phyloP scores from a whole-genome alignment of 2,113 vertebrate species.

The Percina caprodes region DNA sequence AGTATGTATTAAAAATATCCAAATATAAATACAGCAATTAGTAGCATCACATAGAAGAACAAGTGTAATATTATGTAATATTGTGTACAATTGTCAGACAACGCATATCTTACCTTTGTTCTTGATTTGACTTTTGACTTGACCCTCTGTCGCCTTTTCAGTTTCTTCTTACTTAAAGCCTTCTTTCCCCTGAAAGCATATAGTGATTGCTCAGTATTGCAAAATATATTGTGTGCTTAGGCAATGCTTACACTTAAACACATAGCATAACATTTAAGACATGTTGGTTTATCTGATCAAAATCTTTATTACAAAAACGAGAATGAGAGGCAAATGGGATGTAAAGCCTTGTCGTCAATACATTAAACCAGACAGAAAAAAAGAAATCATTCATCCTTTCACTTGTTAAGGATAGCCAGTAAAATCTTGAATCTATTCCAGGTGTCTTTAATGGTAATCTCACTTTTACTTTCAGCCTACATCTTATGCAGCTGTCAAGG shows the following conservation, averaged over 20 bases:
- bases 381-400: background rate
- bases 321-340: background rate
- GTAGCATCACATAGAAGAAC: background rate
- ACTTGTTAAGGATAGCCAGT: background rate
- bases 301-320: background rate
- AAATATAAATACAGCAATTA: background rate
- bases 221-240: constrained; percentile 2
- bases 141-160: constrained; percentile 97
- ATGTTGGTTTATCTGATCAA: background rate
- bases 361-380: background rate
- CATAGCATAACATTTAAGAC: background rate
- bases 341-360: background rate
- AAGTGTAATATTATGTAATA: background rate
- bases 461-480: background rate
- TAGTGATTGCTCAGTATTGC: constrained; percentile 14
- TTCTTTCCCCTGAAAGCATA: constrained; percentile 92
- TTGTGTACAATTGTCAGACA: background rate
- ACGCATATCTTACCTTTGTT: constrained; percentile 90
- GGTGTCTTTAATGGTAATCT: background rate
- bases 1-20: background rate
- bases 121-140: constrained; percentile 98
- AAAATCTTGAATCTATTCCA: background rate
- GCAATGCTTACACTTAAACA: background rate
- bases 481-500: constrained; percentile 1
- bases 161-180: constrained; percentile 97